These are phyloP conservation scores for Calameuta filiformis DNA, from an alignment of 2,888 invertebrate species.

Conservation along the genomic window DNA sequence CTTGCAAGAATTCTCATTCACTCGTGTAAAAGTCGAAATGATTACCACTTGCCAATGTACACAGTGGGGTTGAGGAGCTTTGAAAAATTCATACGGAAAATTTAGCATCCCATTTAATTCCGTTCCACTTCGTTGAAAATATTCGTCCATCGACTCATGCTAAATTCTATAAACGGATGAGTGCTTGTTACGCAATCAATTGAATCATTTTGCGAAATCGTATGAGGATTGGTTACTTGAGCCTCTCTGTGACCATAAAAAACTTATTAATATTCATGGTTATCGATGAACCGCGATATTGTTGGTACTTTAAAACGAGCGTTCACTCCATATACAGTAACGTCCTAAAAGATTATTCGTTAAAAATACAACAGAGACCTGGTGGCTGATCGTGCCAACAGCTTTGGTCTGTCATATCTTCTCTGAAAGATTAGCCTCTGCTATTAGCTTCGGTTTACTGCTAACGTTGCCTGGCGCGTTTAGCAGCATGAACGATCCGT, in stretches of 20 bases:
- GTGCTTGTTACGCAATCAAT: background rate
- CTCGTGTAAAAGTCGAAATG: conserved; percentile 38
- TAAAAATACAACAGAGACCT: background rate
- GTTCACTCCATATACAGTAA: background rate
- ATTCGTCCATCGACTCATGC: background rate
- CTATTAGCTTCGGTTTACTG: background rate
- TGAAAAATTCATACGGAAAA: background rate
- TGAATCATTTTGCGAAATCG: background rate
- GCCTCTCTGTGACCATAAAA: background rate
- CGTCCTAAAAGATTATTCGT: background rate
- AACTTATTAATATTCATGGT: background rate
- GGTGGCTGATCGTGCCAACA: background rate
- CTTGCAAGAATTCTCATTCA: conserved; percentile 49
- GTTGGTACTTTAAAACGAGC: background rate
- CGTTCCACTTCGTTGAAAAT: background rate
- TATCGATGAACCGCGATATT: background rate
- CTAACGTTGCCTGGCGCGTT: background rate
- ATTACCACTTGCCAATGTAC: conserved; percentile 35
- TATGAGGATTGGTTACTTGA: background rate
- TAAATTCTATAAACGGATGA: background rate
- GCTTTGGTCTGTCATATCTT: background rate
- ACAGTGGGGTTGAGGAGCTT: background rate
- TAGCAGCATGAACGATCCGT: background rate
- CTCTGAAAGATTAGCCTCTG: background rate
- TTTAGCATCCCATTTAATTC: background rate